These are phyloP conservation scores for Pseudois nayaur DNA, from an alignment of 2,113 vertebrate species.

Conservation along the genomic window DNA sequence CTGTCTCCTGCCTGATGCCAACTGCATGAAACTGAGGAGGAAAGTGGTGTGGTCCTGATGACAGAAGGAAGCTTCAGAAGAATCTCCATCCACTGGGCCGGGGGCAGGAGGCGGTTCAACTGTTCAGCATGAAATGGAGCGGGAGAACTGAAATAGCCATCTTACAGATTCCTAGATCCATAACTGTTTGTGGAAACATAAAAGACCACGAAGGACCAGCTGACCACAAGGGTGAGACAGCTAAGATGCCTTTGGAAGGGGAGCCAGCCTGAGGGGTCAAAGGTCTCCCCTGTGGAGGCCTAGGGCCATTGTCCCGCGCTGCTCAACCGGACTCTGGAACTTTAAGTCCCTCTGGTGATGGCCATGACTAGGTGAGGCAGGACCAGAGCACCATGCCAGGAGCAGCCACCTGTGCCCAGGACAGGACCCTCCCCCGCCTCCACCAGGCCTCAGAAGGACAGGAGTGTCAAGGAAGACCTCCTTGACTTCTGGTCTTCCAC, in stretches of 20 bases:
- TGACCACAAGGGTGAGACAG: neutral
- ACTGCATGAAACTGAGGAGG: neutral
- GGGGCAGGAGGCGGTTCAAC: neutral
- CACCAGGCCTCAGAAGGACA: neutral
- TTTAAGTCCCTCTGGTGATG: neutral
- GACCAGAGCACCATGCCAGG: neutral
- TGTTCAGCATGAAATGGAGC: neutral
- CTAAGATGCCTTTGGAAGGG: neutral
- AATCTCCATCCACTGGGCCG: neutral
- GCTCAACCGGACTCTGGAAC: neutral
- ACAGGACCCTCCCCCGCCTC: neutral
- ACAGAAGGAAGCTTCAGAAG: neutral
- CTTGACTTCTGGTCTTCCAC: neutral
- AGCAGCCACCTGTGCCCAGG: neutral
- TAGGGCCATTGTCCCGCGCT: neutral
- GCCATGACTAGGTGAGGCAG: neutral
- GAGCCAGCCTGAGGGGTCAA: neutral
- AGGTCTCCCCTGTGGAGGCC: neutral
- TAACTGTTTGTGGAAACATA: neutral
- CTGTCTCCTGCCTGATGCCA: neutral
- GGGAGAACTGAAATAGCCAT: neutral
- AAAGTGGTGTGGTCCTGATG: accelerated
- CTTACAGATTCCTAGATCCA: neutral
- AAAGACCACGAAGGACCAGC: neutral
- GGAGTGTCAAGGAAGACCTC: neutral